Base-by-base conservation (phyloP, 2,888 invertebrate genomes). In the Thymelicus acteon region DNA sequence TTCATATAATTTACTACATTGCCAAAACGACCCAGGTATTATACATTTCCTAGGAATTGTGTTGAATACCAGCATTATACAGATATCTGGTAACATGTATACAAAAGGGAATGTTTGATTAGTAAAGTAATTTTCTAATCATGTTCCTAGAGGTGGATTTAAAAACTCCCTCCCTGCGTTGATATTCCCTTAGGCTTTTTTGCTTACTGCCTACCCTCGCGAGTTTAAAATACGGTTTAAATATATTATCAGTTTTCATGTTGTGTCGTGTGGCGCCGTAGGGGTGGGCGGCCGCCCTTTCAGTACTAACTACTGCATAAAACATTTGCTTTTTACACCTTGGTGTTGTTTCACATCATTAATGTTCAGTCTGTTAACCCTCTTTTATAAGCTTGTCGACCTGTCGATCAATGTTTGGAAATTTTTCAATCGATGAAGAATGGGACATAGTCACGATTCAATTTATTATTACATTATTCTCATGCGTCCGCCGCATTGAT, bases 161-260 rank as follows among this genome's bases (percentile, higher is more conserved):
- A 13, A 52, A 52, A 83, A 81, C 79, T 82, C 81, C 80, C 80
- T 80, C 79, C 76, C 79, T 76, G 78, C 76, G 72, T 79, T 80
- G 74, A 78, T 85, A 86, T 85, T 87, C 87, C 89, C 86, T 82
- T 75, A 72, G 85, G 90, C 82, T 84, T 85, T 91, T 89, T 87
- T 83, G 82, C 84, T 85, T 86, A 86, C 81, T 79, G 80, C 79
- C 31, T 3, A 82, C 84, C 88, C 86, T 84, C 79, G 78, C 80
- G 78, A 82, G 82, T 85, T 86, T 86, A 88, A 89, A 86, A 82
- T 82, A 78, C 80, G 77, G 81, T 89, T 88, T 93, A 90, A 92
- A 93, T 92, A 92, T 92, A 91, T 92, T 90, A 92, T 91, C 90
- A 90, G 89, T 85, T 89, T 91, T 87, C 85, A 85, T 86, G 85